Evolutionary conservation across 2,888 invertebrate species (phyloP), one percentile per base, ranked within the genome.

Genomic region (Xestia c-nigrum): DNA sequence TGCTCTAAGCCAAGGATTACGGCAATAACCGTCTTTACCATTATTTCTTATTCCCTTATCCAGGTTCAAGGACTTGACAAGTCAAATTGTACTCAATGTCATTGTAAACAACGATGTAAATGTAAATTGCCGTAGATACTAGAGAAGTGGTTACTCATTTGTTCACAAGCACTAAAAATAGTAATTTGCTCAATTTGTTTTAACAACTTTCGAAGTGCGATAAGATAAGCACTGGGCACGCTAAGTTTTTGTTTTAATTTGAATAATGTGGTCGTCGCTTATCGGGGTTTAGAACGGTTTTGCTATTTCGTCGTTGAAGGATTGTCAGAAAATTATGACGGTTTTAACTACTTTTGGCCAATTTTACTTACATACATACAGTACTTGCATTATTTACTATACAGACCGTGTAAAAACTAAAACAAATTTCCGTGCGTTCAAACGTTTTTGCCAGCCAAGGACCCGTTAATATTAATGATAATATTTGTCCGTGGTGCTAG

Each of bases 201-300:
- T 83, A 50, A 79, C 63, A 19, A 68, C 77, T 57, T 63, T 81
- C 5, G 7, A 50, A 76, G 50, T 47, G 61, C 67, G 63, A 63
- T 63, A 67, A 82, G 63, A 63, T 63, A 67, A 82, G 16, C n/a
- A n/a, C 47, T 76, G 24, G 24, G 57, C 79, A 76, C 67, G 78
- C 67, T 57, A 24, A 40, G 12, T 52, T 43, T 61, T 81, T 21
- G 57, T 59, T 81, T 59, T 14, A 24, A 63, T 81, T 81, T 81
- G 46, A 75, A 78, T 61, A 81, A 74, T 61, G 10, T 81, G 7
- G 12, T 6, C 14, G 63, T 40, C 43, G 14, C 50, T 38, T 57
- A 50, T n/a, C 1, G 9, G 24, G 46, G 38, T 47, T 74, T 52
- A 14, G 9, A 50, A n/a, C 9, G 12, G 16, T 65, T 24, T 21